Percentiles rank a stretch among this genome's conserved stretches.
These are phyloP conservation scores for Catostylus mosaicus DNA, from an alignment of 30 jellyfish, hydroid and myxozoan genomes.

Conservation along the genomic window DNA sequence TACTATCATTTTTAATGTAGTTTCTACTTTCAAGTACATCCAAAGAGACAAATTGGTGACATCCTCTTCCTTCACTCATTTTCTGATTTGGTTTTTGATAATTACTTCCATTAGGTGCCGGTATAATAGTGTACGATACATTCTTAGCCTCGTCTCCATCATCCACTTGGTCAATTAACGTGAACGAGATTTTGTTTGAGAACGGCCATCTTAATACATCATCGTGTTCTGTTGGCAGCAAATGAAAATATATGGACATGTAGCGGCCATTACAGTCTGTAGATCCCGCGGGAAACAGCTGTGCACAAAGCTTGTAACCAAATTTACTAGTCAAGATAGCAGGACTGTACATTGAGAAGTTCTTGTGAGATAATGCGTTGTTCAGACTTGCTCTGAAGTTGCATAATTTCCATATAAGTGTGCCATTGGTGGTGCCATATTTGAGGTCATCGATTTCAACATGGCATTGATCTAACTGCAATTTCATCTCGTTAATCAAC, in stretches of 20 bases:
- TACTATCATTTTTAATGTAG: conserved; percentile 60
- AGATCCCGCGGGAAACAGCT: conserved; percentile 78
- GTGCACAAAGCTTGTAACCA: conserved; percentile 88
- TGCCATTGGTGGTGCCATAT: conserved; percentile 65
- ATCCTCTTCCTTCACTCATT: conserved; percentile 90
- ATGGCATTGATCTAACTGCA: conserved; percentile 43
- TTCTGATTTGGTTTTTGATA: conserved; percentile 73
- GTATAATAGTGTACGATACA: conserved; percentile 73
- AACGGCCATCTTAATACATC: conserved; percentile 82
- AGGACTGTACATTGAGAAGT: conserved; percentile 72
- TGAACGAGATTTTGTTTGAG: conserved; percentile 65
- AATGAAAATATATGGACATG: conserved; percentile 78
- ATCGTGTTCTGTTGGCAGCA: conserved; percentile 83
- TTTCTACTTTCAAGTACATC: conserved; percentile 71
- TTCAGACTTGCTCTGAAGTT: conserved; percentile 63
- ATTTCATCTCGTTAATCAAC: conserved; percentile 37
- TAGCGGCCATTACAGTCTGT: conserved; percentile 62
- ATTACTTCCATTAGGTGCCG: conserved; percentile 72
- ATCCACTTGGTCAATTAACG: conserved; percentile 80
- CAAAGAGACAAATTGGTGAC: conserved; percentile 63
- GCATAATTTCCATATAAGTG: conserved; percentile 63
- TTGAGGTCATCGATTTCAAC: conserved; percentile 47
- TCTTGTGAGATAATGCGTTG: conserved; percentile 59
- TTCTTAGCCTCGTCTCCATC: conserved; percentile 62
- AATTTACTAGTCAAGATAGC: conserved; percentile 68